Percentiles rank a stretch among this genome's conserved stretches.
These are phyloP conservation scores for Microhierax caerulescens DNA, from an alignment of 2,797 vertebrate species.

Conservation along the genomic window DNA sequence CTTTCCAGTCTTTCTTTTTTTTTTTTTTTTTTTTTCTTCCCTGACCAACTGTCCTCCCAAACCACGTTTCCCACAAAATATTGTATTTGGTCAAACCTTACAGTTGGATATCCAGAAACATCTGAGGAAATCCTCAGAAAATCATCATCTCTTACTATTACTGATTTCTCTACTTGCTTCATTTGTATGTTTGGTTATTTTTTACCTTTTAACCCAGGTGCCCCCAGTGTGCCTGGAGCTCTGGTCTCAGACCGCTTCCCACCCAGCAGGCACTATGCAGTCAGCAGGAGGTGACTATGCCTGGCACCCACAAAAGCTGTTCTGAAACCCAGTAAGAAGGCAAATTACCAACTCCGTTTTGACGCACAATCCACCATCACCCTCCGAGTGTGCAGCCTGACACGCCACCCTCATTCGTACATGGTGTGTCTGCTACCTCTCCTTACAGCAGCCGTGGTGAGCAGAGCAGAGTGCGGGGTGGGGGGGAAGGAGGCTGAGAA, in stretches of 20 bases:
- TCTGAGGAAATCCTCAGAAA: neutral
- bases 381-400: rapidly evolving
- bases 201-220: neutral
- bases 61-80: neutral
- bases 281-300: neutral
- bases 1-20: neutral
- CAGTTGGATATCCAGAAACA: neutral
- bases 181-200: neutral
- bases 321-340: neutral
- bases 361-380: rapidly evolving
- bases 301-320: rapidly evolving
- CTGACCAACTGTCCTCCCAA: neutral
- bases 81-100: neutral
- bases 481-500: neutral
- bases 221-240: rapidly evolving
- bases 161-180: neutral
- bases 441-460: neutral
- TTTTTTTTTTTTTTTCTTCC: neutral
- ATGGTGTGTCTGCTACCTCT: neutral
- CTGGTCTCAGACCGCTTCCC: neutral
- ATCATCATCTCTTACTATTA: neutral
- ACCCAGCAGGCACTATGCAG: neutral
- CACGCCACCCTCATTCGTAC: rapidly evolving
- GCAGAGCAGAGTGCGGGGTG: neutral
- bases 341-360: neutral